Evolutionary conservation across 2,888 invertebrate species (phyloP).

Genomic region (Lasioglossum villosulum): DNA sequence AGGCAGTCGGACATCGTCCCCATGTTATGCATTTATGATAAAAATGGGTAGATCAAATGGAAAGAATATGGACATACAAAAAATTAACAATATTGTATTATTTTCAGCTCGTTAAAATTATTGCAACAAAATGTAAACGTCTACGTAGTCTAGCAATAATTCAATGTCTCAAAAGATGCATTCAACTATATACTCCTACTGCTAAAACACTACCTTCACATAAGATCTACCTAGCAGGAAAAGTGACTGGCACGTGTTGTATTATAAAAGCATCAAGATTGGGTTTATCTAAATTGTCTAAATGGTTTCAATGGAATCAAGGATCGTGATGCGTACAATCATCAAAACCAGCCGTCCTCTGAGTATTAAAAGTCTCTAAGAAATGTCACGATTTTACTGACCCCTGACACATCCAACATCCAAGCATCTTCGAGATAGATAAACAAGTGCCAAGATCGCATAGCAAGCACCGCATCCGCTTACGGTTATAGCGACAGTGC

Average conservation of each 20-base stretch:
- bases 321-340: too few species aligned
- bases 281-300: too few species aligned
- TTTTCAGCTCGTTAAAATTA: neutral
- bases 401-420: neutral
- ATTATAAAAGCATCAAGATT: too few species aligned
- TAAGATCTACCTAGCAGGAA: too few species aligned
- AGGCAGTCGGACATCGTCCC: too few species aligned
- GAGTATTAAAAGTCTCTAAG: neutral
- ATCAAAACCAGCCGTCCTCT: too few species aligned
- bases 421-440: neutral
- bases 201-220: too few species aligned
- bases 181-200: too few species aligned
- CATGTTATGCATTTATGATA: neutral
- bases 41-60: neutral
- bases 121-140: neutral
- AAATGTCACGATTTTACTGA: neutral
- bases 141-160: neutral
- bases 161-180: too few species aligned
- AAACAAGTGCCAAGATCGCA: neutral
- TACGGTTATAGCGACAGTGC: neutral
- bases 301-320: too few species aligned
- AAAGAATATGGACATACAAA: neutral
- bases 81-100: neutral
- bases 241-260: too few species aligned
- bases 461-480: neutral